Conservation (phyloP, 2,888 invertebrate genomes). For the Fragum whitleyi region DNA sequence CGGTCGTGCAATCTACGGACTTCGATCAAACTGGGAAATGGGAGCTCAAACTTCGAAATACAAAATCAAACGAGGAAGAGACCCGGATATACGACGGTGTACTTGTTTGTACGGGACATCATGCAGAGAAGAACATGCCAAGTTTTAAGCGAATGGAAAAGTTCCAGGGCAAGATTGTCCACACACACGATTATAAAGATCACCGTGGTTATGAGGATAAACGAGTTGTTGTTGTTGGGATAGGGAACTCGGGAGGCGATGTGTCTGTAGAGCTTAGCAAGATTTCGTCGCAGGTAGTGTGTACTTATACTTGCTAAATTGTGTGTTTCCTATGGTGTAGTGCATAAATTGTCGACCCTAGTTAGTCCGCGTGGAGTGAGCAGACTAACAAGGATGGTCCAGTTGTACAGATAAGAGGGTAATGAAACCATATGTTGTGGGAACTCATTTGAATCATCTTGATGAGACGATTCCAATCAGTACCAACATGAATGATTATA, state of each 20-base stretch:
- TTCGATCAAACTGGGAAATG: constrained; percentile 75
- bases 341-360: no score
- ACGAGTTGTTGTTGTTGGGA: constrained; percentile 86
- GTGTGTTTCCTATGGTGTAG: no score
- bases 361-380: no score
- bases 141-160: constrained; percentile 71
- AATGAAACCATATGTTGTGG: no score
- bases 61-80: constrained; percentile 62
- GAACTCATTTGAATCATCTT: no score
- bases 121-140: constrained; percentile 73
- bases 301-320: no score
- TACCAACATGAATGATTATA: no score
- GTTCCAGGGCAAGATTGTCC: constrained; percentile 78
- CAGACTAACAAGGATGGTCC: no score
- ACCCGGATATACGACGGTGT: constrained; percentile 75
- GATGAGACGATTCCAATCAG: no score
- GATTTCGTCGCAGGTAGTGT: constrained; percentile 78
- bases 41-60: constrained; percentile 73
- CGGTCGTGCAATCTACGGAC: constrained; percentile 23
- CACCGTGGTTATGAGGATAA: constrained; percentile 78
- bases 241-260: constrained; percentile 86
- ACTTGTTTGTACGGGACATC: constrained; percentile 82
- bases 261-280: constrained; percentile 85
- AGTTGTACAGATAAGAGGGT: no score
- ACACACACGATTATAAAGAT: constrained; percentile 80